A percentile compares a stretch with the other conserved stretches of the same genome.
Evolutionary conservation across 92 coral and sea anemone species (phyloP).

Genomic region (Plumapathes pennacea): DNA sequence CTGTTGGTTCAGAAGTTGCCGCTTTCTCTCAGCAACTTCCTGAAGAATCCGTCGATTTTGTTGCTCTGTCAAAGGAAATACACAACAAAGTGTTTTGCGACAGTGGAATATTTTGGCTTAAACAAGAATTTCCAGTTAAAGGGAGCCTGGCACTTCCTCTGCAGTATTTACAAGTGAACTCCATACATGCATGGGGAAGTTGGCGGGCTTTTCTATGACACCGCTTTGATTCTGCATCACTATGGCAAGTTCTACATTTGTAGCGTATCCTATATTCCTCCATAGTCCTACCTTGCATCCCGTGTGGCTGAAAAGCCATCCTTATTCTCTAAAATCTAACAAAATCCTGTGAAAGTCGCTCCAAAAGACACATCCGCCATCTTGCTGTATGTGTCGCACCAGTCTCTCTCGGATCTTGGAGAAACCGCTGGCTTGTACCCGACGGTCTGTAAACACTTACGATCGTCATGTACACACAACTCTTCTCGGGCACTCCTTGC

Average conservation of each 20-base stretch:
- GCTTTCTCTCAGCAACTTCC: slow-evolving; percentile 62
- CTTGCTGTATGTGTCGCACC: slow-evolving; percentile 18
- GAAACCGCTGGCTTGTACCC: slow-evolving; percentile 2
- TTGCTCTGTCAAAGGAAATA: slow-evolving; percentile 47
- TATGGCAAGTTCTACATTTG: too few relatives aligned
- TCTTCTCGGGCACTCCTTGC: too few relatives aligned
- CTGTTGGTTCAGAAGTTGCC: slow-evolving; percentile 62
- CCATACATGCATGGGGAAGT: too few relatives aligned
- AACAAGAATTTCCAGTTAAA: too few relatives aligned
- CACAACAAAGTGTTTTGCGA: too few relatives aligned
- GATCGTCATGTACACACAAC: not conserved
- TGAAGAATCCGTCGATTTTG: slow-evolving; percentile 92
- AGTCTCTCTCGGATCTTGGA: slow-evolving; percentile 9
- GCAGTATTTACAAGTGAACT: too few relatives aligned
- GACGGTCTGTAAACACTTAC: not conserved
- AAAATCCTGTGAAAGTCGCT: not conserved
- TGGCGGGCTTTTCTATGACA: too few relatives aligned
- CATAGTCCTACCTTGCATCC: slow-evolving; percentile 59
- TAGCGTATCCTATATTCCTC: not conserved
- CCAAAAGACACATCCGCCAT: slow-evolving; percentile 6
- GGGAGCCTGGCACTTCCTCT: too few relatives aligned
- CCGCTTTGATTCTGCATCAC: too few relatives aligned
- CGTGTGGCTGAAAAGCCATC: slow-evolving; percentile 78
- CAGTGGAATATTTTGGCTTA: too few relatives aligned
- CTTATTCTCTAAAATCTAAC: not conserved